Evolutionary conservation across 2,888 invertebrate species (phyloP), one percentile per base, ranked within the genome.

Genomic region (Trichogramma evanescens): DNA sequence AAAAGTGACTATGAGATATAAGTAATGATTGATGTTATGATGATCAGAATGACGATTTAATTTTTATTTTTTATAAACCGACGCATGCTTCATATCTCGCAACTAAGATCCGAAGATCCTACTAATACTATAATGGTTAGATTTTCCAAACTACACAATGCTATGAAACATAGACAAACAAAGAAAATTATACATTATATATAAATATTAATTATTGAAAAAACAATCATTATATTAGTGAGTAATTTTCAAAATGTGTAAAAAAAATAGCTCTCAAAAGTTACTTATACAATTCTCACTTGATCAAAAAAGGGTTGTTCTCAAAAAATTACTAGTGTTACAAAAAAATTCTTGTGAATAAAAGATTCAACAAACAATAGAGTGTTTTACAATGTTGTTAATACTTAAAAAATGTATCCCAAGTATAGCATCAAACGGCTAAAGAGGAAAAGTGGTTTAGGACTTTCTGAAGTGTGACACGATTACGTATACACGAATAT

Each of bases 71-170:
- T 46, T 10, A 46, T 46, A 46, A 64, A 64, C 64, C 64, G 64
- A 64, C 64, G 26, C 26, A 64, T 64, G 64, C 64, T 60, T 64
- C 26, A 26, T 26, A 26, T 26, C 62, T 64, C 64, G 64, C 62
- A 64, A 64, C 64, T 64, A 64, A 64, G 64, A 64, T 64, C 64
- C 64, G 58, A 58, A 54, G 64, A 64, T 64, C 62, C 64, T 64
- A 64, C 64, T 64, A 64, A 64, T 64, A 64, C 64, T 64, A 64
- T 60, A 68, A 68, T 73, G 67, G 69, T 71, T 71, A 71, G 70
- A 70, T 68, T 65, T 67, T 66, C 66, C 61, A 61, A 69, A 70
- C 72, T 72, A 73, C 70, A 68, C 68, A 71, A 69, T 70, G 71
- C 71, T 70, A 69, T 71, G 65, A 69, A 68, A 69, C 67, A 68